Evolutionary conservation across 2,888 invertebrate genomes (phyloP), one percentile per base, ranked within the genome.

Genomic region (Drymonia ruficornis): DNA sequence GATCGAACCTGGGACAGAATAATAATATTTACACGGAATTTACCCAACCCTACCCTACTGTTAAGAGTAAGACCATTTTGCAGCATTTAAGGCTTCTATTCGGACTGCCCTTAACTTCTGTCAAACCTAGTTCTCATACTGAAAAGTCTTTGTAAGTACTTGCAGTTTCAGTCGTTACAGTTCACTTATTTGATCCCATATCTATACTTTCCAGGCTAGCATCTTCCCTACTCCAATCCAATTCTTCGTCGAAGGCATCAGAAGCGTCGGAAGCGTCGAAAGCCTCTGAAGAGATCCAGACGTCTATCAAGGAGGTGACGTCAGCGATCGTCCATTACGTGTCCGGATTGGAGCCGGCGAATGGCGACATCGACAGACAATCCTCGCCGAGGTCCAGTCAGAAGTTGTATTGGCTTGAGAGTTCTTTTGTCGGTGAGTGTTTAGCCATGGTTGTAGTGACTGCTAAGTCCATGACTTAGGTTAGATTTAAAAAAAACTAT

Each of bases 321-420:
- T 97, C 97, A 70, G 98, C 98, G 48, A 98, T 98, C 74, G 98
- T 97, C 53, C 97, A 98, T 86, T 98, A 97, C 93, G 97, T 98
- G 60, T 95, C 95, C 63, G 95, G 95, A 0, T 73, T 95, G 72
- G 95, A 94, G 81, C 95, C 94, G 56, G 92, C 90, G 65, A 95
- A 93, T 72, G 93, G 90, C 52, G 95, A 94, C 60, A 78, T 86
- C 65, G 94, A 87, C 82, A 84, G 85, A 78, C 93, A 94, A 46
- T 86, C 93, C 11, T 91, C 93, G 60, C 92, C 93, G 6, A 85
- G 95, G 44, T 95, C 95, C 82, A 95, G 95, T 82, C 95, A 95
- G 80, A 95, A 95, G 76, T 86, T 97, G 76, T 97, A 96, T 86
- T 98, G 98, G 98, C 94, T 98, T 84, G 98, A 98, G 87, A 98